A percentile compares a stretch with the other conserved stretches of the same genome.
phyloP scores from a whole-genome alignment of 1,140 invertebrate genomes.

The Rhagoletis zephyria region DNA sequence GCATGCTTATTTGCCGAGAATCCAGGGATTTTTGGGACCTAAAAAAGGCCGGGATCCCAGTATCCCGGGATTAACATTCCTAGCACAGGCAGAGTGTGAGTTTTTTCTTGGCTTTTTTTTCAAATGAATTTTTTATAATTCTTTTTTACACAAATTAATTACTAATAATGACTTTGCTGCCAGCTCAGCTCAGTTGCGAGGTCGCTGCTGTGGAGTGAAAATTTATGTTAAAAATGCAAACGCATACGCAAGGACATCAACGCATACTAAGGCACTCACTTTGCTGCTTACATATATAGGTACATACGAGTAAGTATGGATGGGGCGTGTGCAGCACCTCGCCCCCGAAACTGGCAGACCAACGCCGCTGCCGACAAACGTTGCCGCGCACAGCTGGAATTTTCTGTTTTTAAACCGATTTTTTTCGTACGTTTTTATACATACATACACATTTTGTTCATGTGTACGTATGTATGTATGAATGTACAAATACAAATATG shows the following conservation, averaged over 20 bases:
- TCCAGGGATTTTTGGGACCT: too few relatives aligned
- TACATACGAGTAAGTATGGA: background rate
- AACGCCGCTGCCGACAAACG: background rate
- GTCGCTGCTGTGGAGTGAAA: slow-evolving; percentile 27
- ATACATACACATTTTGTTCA: background rate
- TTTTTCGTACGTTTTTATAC: background rate
- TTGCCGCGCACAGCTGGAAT: slow-evolving; percentile 26
- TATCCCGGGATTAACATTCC: too few relatives aligned
- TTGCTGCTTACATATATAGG: background rate
- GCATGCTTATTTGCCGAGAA: too few relatives aligned
- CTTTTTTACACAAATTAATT: slow-evolving; percentile 50
- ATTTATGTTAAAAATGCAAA: slow-evolving; percentile 35
- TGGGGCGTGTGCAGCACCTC: background rate
- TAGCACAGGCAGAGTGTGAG: too few relatives aligned
- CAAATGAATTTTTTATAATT: background rate
- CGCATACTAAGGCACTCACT: background rate
- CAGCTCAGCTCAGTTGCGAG: slow-evolving; percentile 9
- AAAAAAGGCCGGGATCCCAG: too few relatives aligned
- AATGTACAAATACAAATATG: too few relatives aligned
- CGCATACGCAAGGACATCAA: slow-evolving; percentile 37
- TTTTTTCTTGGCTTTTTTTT: too few relatives aligned
- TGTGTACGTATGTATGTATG: too few relatives aligned
- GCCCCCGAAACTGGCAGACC: slow-evolving; percentile 17
- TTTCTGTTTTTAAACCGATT: slow-evolving; percentile 41
- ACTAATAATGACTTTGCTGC: slow-evolving; percentile 50